Percentiles rank a stretch among this genome's conserved stretches.
Evolutionary conservation across 2,113 vertebrate species (phyloP).

Genomic region (Scalopus aquaticus): DNA sequence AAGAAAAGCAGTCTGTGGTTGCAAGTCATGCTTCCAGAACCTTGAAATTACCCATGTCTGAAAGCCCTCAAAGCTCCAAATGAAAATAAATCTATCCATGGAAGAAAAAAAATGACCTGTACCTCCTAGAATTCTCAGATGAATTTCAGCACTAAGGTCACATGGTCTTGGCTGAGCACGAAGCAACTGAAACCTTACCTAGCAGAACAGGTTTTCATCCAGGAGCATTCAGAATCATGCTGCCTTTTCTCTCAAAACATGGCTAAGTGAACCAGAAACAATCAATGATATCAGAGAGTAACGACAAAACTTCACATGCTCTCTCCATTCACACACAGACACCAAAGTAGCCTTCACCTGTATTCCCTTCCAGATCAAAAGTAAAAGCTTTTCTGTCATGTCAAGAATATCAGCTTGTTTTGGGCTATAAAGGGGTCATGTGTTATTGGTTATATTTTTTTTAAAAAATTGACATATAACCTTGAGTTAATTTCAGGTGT

Average conservation of each 20-base stretch:
- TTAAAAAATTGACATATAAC: not conserved
- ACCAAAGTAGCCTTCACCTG: slow-evolving; percentile 11
- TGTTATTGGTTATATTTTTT: not conserved
- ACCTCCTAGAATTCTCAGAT: not conserved
- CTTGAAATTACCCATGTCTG: not conserved
- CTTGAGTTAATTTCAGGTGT: not conserved
- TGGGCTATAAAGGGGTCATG: not conserved
- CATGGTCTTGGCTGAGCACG: not conserved
- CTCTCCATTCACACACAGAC: not conserved
- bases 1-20: not conserved
- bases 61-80: not conserved
- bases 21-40: not conserved
- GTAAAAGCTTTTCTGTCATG: not conserved
- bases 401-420: not conserved
- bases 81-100: not conserved
- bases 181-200: not conserved
- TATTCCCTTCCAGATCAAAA: slow-evolving; percentile 36
- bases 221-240: not conserved
- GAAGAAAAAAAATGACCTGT: not conserved
- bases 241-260: not conserved
- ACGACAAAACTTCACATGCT: not conserved
- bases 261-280: not conserved
- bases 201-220: not conserved
- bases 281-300: not conserved
- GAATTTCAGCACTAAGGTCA: not conserved